Percentiles rank a stretch among this genome's conserved stretches.
Evolutionary conservation across 2,797 vertebrate species (phyloP).

Genomic region (Diplodus puntazzo): DNA sequence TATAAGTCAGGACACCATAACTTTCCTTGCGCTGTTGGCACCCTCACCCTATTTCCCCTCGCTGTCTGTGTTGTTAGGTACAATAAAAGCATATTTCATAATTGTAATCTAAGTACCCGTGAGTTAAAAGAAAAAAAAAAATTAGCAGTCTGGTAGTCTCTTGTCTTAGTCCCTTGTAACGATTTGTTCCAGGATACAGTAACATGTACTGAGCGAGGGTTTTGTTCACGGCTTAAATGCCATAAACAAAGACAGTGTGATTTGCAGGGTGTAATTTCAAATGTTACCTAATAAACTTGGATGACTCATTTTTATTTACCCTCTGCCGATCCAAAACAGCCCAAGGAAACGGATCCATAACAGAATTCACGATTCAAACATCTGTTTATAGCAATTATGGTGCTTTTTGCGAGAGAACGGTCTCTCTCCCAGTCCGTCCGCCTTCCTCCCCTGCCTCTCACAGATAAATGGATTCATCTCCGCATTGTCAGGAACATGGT

Average conservation of each 20-base stretch:
- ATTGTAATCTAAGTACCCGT: background rate
- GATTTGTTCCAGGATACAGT: background rate
- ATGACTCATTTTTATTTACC: background rate
- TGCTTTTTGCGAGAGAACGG: conserved; percentile 23
- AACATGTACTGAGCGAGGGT: background rate
- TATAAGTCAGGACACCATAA: background rate
- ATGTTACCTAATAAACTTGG: conserved; percentile 1
- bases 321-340: conserved; percentile 7
- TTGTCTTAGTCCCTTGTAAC: background rate
- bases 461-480: conserved; percentile 34
- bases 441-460: conserved; percentile 19
- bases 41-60: background rate
- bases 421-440: background rate
- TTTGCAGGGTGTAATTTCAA: background rate
- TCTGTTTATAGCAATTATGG: conserved; percentile 23
- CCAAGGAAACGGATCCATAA: background rate
- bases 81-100: background rate
- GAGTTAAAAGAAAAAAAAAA: no score
- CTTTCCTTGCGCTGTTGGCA: background rate
- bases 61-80: background rate
- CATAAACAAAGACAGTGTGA: background rate
- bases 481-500: conserved; percentile 32
- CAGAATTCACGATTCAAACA: background rate
- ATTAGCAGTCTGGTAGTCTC: background rate
- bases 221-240: background rate